A percentile compares a stretch with the other conserved stretches of the same genome.
phyloP scores from a whole-genome alignment of 37 sponge, comb jelly and placozoan genomes.

The Bolinopsis microptera region DNA sequence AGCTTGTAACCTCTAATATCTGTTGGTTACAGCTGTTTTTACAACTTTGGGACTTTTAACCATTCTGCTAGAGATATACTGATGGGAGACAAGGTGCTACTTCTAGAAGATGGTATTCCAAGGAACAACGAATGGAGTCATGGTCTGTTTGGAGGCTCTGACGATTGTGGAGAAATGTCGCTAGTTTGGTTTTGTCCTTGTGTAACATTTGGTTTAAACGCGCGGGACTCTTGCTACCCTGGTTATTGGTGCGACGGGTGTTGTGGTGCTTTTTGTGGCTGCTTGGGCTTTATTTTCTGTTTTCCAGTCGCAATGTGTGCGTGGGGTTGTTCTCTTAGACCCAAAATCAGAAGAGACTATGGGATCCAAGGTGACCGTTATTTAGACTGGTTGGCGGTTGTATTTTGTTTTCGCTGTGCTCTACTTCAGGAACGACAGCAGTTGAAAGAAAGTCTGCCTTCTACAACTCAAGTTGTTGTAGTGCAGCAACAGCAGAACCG shows the following conservation, averaged over 20 bases:
- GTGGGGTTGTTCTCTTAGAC: neutral
- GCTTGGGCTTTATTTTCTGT: neutral
- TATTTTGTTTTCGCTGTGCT: neutral
- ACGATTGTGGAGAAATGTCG: neutral
- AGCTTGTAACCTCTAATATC: too few relatives aligned
- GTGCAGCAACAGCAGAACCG: neutral
- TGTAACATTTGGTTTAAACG: neutral
- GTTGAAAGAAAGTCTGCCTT: neutral
- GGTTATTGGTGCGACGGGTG: constrained; percentile 35
- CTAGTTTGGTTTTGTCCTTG: neutral
- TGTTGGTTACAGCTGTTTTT: too few relatives aligned
- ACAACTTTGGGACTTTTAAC: too few relatives aligned
- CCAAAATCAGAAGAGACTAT: constrained; percentile 6
- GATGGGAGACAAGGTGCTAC: too few relatives aligned
- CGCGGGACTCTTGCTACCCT: neutral
- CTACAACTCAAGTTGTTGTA: neutral
- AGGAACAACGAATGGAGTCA: neutral
- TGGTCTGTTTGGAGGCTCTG: neutral
- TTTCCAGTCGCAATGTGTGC: neutral
- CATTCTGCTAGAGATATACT: too few relatives aligned
- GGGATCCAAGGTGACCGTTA: neutral
- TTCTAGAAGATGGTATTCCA: neutral
- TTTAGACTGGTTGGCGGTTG: neutral
- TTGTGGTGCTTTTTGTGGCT: neutral
- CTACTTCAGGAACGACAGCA: constrained; percentile 9